Evolutionary conservation across 1,140 invertebrate species (phyloP), one percentile per base, ranked within the genome.

Genomic region (Drosophila burlai): DNA sequence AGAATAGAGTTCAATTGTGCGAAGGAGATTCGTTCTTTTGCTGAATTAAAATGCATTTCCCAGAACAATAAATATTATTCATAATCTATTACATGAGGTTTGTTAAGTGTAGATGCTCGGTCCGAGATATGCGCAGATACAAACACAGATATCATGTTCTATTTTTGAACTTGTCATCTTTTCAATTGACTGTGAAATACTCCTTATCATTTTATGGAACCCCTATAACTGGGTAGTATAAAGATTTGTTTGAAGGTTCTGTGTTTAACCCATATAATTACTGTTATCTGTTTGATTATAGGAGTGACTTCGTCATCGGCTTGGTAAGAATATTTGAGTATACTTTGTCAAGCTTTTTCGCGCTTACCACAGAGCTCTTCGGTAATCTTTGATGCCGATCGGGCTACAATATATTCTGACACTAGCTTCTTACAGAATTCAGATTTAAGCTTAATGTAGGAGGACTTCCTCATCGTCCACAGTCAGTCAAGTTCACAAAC

Each of bases 151-250:
- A 18, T 1, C 3, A 13, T 5, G n/a, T 29, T 40, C 26, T 49
- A 49, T 43, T 43, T 50, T 29, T 9, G 13, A 67, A 4, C 42
- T 46, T 65, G 24, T 62, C 57, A 62, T 60, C 18, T 24, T 62
- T 36, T 45, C 13, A 38, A 64, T 31, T 47, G 34, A 0, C 57
- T 62, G 18, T 54, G 31, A 36, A 29, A 50, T 29, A 29, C 10
- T 7, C 8, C 24, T 60, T 73, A 73, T 60, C 69, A 50, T 34
- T 38, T 49, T 43, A 49, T 60, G n/a, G 43, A 9, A 29, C 45
- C 24, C 36, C 21, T 36, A 31, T 36, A 31, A 60, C 15, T 3
- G 36, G 36, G 36, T 26, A 46, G 15, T 31, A 36, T n/a, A 40
- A 42, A 43, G 38, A 67, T 67, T 34, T 36, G 11, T 34, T n/a